Evolutionary conservation across 2,113 vertebrate genomes (phyloP).

Genomic region (Monarcha castaneiventris): DNA sequence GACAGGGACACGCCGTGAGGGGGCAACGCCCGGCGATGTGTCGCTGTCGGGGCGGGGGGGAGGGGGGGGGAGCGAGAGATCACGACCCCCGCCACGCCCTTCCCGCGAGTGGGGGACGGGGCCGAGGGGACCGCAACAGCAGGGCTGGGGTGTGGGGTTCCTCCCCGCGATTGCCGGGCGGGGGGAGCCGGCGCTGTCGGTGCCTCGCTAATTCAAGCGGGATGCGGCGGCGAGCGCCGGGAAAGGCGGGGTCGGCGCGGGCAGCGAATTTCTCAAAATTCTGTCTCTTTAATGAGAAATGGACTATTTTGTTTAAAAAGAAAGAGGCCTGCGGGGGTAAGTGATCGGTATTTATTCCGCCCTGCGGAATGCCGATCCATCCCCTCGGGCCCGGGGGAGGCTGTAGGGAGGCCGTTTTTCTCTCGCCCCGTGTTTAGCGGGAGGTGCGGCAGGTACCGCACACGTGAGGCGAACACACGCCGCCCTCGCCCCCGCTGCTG

Average conservation of each 20-base stretch:
- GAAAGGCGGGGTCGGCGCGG: not conserved
- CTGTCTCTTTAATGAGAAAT: fast-evolving
- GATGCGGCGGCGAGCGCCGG: not conserved
- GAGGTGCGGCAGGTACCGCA: not conserved
- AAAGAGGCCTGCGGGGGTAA: fast-evolving
- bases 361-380: not conserved
- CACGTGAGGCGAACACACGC: not conserved
- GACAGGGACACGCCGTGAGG: not conserved
- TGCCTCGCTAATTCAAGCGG: not conserved
- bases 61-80: not conserved
- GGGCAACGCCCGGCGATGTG: not conserved
- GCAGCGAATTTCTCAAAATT: not conserved
- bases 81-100: not conserved
- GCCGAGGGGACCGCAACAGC: not conserved
- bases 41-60: too few species aligned
- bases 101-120: not conserved
- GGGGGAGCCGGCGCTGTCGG: too few species aligned
- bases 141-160: too few species aligned
- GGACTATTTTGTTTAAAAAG: fast-evolving
- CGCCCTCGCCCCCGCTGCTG: not conserved
- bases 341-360: not conserved
- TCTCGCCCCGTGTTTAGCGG: not conserved
- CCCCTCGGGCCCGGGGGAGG: not conserved
- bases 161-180: fast-evolving
- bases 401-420: fast-evolving